Evolutionary conservation across 2,797 vertebrate species (phyloP).

Genomic region (Sternotherus odoratus): DNA sequence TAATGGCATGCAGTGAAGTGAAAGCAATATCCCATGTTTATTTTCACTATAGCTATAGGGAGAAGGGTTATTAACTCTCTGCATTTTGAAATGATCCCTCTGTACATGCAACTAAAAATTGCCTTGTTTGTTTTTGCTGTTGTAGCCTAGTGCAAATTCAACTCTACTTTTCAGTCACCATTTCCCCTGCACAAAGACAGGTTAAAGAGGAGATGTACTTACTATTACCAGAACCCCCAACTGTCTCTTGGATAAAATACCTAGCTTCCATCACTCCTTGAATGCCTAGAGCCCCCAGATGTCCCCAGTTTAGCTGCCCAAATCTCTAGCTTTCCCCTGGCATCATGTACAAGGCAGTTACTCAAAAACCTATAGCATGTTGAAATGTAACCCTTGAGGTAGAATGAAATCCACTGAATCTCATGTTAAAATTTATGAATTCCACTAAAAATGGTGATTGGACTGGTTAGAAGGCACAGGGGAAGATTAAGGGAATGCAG

Average conservation of each 20-base stretch:
- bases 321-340: background rate
- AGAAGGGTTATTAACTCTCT: background rate
- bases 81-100: accelerated
- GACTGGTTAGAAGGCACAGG: background rate
- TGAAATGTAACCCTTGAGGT: background rate
- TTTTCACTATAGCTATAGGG: background rate
- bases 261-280: slow-evolving; percentile 4
- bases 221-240: slow-evolving; percentile 7
- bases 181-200: accelerated
- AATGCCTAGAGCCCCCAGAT: background rate
- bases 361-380: background rate
- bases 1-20: background rate
- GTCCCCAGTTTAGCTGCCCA: slow-evolving; percentile 6
- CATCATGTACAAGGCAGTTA: background rate
- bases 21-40: background rate
- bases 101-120: background rate
- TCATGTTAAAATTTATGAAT: background rate
- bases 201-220: background rate
- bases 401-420: background rate
- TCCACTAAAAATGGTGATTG: background rate
- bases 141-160: background rate
- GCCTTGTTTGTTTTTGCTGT: background rate
- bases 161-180: background rate
- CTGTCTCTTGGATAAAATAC: slow-evolving; percentile 41
- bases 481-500: background rate